Evolutionary conservation across 2,888 invertebrate species (phyloP).

Genomic region (Norana najaformis): DNA sequence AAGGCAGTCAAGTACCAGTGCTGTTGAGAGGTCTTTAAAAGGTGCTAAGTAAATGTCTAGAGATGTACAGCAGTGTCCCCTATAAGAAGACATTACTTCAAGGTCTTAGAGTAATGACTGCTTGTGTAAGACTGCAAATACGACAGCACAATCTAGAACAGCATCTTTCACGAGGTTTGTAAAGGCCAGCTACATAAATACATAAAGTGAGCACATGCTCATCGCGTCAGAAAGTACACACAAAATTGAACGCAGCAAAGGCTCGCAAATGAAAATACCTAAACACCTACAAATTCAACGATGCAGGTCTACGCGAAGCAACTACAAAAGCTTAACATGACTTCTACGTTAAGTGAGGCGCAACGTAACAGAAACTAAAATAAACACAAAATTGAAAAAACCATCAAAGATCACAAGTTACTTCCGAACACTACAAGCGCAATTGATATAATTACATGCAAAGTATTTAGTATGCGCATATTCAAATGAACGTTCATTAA

Average conservation of each 20-base stretch:
- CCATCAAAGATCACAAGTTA: slow-evolving; percentile 5
- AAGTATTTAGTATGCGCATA: neutral
- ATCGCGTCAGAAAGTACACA: neutral
- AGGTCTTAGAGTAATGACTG: neutral
- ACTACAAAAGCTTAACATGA: slow-evolving; percentile 13
- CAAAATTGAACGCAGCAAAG: neutral
- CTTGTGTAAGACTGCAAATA: neutral
- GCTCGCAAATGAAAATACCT: neutral
- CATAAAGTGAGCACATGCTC: neutral
- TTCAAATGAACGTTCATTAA: neutral
- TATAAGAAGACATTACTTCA: no score
- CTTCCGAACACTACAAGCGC: neutral
- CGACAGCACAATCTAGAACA: neutral
- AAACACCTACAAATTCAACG: neutral
- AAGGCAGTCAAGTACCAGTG: neutral
- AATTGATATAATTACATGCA: neutral
- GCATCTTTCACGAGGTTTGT: slow-evolving; percentile 5
- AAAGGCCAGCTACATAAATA: neutral
- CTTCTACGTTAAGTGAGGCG: neutral
- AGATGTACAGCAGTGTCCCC: neutral
- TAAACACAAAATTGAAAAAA: neutral
- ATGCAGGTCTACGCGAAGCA: slow-evolving; percentile 5
- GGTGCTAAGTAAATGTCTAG: no score
- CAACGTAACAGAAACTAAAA: neutral
- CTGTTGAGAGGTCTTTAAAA: neutral